These are phyloP conservation scores for Drosophila stalkeri DNA, from an alignment of 2,888 invertebrate species.

Conservation along the genomic window DNA sequence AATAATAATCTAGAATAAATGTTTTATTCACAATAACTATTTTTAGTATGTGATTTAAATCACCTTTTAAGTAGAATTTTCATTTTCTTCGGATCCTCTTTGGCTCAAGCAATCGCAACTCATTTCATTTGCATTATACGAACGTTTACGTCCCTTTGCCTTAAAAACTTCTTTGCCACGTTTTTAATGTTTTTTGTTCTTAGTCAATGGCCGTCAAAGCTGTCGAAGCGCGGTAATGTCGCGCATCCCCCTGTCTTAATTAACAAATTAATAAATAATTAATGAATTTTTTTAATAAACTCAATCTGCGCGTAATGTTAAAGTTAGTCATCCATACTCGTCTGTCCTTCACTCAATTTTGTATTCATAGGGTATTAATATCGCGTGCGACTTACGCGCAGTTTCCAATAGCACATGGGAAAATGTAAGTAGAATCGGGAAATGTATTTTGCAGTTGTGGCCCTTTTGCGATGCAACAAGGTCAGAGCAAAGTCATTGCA, in stretches of 20 bases:
- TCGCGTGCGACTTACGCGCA: slow-evolving; percentile 59
- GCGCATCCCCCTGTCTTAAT: slow-evolving; percentile 57
- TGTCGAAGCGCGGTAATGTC: slow-evolving; percentile 31
- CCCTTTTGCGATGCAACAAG: slow-evolving; percentile 51
- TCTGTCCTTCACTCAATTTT: background rate
- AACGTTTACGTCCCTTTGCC: background rate
- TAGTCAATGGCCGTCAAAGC: slow-evolving; percentile 48
- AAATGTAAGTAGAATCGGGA: slow-evolving; percentile 39
- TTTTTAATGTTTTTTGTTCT: slow-evolving; percentile 10
- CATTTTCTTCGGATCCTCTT: no score
- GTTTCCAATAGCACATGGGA: slow-evolving; percentile 58
- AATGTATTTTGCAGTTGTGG: slow-evolving; percentile 41
- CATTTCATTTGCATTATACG: slow-evolving; percentile 30
- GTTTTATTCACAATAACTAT: no score
- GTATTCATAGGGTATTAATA: slow-evolving; percentile 29
- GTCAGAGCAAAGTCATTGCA: slow-evolving; percentile 71
- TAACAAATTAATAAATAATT: no score
- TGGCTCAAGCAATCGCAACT: background rate
- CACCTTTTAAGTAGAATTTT: background rate
- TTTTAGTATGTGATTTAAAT: background rate
- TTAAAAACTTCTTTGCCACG: slow-evolving; percentile 9
- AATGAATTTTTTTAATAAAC: no score
- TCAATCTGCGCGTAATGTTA: no score
- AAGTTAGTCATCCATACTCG: background rate
- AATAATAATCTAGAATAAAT: no score